Evolutionary conservation across 2,888 invertebrate genomes (phyloP).

Genomic region (Eupsilia transversa): DNA sequence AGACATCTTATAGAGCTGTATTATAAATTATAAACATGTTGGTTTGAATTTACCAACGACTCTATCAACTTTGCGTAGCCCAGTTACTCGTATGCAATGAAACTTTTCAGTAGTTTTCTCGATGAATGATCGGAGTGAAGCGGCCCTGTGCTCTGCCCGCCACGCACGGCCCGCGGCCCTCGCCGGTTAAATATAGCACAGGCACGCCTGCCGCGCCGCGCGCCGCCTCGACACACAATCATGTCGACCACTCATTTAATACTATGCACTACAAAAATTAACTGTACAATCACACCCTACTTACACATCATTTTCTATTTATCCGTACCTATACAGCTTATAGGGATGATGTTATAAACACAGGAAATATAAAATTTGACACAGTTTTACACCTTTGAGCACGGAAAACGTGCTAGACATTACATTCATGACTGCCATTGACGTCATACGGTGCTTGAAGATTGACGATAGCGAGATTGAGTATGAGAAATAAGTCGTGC

Average conservation of each 20-base stretch:
- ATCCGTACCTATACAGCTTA: conserved; percentile 1
- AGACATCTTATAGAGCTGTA: conserved; percentile 29
- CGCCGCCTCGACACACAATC: conserved; percentile 83
- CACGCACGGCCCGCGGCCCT: conserved; percentile 82
- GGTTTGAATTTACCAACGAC: conserved; percentile 26
- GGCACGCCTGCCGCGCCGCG: conserved; percentile 84
- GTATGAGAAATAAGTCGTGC: conserved; percentile 51
- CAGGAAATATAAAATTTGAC: conserved; percentile 39
- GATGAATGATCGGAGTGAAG: conserved; percentile 81
- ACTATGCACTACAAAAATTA: conserved; percentile 70
- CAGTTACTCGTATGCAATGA: conserved; percentile 53
- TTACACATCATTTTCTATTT: conserved; percentile 7
- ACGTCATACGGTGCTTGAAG: conserved; percentile 57
- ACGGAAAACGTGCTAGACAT: conserved; percentile 50
- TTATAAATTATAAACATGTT: conserved; percentile 44
- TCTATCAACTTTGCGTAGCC: conserved; percentile 37
- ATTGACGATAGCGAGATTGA: conserved; percentile 54
- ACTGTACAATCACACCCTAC: conserved; percentile 47
- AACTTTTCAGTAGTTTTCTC: conserved; percentile 73
- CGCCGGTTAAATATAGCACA: conserved; percentile 87
- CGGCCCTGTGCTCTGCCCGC: conserved; percentile 77
- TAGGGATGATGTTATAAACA: conserved; percentile 17
- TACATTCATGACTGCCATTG: conserved; percentile 59
- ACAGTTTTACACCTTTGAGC: conserved; percentile 51
- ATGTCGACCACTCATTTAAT: conserved; percentile 82